phyloP scores from a whole-genome alignment of 2,113 vertebrate genomes.

The Callorhinus ursinus region DNA sequence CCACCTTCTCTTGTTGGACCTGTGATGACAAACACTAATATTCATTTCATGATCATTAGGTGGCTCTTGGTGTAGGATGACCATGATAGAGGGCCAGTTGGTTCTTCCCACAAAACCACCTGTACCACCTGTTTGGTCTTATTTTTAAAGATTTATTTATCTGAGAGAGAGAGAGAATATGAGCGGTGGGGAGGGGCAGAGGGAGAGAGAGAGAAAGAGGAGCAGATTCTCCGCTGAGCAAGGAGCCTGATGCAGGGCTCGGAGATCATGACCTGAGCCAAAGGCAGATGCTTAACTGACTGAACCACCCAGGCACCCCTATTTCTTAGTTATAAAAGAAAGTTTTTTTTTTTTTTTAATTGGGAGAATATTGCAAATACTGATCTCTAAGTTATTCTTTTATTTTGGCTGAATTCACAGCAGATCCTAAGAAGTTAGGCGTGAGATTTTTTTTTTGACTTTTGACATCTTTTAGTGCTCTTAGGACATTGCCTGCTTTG shows the following conservation, averaged over 20 bases:
- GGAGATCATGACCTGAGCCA: neutral
- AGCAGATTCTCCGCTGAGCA: neutral
- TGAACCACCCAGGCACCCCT: neutral
- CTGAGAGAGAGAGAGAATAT: neutral
- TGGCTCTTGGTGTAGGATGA: neutral
- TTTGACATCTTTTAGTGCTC: neutral
- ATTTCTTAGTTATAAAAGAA: slow-evolving; percentile 5
- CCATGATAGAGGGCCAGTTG: neutral
- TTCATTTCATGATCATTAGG: neutral
- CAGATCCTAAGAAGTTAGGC: neutral
- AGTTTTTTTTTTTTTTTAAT: neutral
- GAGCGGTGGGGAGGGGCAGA: too few relatives aligned
- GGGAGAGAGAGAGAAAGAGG: neutral
- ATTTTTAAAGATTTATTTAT: neutral
- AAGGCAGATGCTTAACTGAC: neutral
- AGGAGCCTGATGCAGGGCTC: neutral
- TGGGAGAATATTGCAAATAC: slow-evolving; percentile 46
- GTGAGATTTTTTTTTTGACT: neutral
- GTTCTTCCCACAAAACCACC: neutral
- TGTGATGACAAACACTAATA: neutral
- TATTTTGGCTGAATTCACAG: slow-evolving; percentile 34
- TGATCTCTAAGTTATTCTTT: slow-evolving; percentile 35
- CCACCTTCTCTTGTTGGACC: neutral
- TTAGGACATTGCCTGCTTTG: neutral
- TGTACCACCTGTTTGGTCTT: neutral